Base-by-base conservation (phyloP, 2,888 invertebrate genomes). In the Synergus laeviventris region DNA sequence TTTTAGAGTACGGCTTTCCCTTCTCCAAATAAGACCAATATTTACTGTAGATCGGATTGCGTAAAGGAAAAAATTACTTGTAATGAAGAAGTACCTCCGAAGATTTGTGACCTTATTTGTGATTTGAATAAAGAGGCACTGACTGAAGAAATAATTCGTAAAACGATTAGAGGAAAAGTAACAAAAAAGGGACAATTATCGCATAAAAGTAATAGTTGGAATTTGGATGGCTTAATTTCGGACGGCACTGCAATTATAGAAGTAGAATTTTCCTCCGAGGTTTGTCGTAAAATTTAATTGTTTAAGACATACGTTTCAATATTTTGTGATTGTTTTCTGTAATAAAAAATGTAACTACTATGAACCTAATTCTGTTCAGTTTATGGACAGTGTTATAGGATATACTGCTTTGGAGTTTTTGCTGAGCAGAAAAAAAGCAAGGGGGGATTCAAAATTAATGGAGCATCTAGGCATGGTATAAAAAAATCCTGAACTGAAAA, bases 211-310 rank as follows among this genome's bases (percentile, higher is more conserved):
- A 90, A 91, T 0, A 91, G 89, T 0, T 94, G 94, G 93, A 91
- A 91, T 84, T 89, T 94, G 39, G 92, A 91, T 76, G 93, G 94
- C 79, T 92, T 91, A 11, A 89, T 95, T 66, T 91, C 91, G 9
- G 95, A 95, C 87, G 92, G 91, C 21, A 93, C 93, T 7, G 93
- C 92, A 1, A 91, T 89, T 74, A 81, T 94, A 18, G 92, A 93
- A 73, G 93, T 93, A 1, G 91, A 92, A 21, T 92, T 95, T 74
- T 92, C 93, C 0, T 93, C 93, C 79, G 91, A 93, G 83, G 92
- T 94, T 60, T 56, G 73, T 75, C 21, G 14, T 14, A 45, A 64
- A 31, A 31, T 31, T 16, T 18, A 73, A 24, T 78, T 31, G 1
- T 45, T 42, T 56, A 5, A 39, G 39, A 60, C 9, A 62, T 73